Conservation (phyloP, 2,888 invertebrate genomes). For the Pyralis farinalis region DNA sequence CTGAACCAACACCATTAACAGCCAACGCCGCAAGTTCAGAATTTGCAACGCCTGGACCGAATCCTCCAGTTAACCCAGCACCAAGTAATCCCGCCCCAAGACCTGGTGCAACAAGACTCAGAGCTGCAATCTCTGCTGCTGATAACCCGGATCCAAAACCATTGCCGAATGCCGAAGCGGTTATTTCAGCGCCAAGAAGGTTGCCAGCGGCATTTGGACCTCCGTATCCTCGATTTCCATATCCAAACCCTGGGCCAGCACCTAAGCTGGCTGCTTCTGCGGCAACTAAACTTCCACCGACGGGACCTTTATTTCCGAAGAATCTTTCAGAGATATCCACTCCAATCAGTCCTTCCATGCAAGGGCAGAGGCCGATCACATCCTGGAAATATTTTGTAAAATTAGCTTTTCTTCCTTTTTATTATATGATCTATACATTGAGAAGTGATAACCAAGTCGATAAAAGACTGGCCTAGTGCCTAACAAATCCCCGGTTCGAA, state of each 20-base stretch:
- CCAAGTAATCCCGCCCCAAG: background rate
- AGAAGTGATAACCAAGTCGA: too few species aligned
- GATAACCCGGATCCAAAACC: background rate
- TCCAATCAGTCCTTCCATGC: conserved; percentile 10
- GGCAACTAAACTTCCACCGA: conserved; percentile 3
- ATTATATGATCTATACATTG: too few species aligned
- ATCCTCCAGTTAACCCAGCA: too few species aligned
- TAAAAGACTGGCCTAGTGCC: too few species aligned
- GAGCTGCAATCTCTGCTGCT: background rate
- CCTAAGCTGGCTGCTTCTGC: conserved; percentile 4
- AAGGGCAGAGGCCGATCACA: conserved; percentile 5
- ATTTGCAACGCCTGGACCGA: background rate
- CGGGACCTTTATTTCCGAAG: conserved; percentile 2
- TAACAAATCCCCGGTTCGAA: too few species aligned
- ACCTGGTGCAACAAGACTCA: background rate
- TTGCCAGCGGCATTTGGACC: background rate
- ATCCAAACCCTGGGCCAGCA: background rate
- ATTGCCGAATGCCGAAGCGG: background rate
- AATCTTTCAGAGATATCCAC: conserved; percentile 8
- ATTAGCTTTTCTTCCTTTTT: too few species aligned
- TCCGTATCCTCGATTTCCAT: background rate
- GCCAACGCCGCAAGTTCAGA: too few species aligned
- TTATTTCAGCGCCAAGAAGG: background rate
- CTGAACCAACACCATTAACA: too few species aligned
- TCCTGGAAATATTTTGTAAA: conserved; percentile 8